Evolutionary conservation across 2,113 vertebrate genomes (phyloP).

Genomic region (Apistogramma diplotaenia): DNA sequence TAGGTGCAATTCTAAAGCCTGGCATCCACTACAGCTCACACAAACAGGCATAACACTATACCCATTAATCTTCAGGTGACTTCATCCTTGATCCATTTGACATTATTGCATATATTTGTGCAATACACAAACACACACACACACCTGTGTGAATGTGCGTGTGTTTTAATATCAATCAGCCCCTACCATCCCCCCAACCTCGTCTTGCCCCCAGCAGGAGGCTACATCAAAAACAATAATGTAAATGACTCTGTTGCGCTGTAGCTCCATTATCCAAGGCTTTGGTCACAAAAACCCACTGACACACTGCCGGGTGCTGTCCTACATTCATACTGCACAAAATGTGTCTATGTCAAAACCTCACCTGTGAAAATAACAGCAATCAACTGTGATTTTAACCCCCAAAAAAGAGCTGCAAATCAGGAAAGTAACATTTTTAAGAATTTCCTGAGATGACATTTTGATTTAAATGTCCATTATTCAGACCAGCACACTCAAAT

Average conservation of each 20-base stretch:
- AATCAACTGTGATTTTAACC: neutral
- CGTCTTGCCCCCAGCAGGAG: neutral
- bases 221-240: slow-evolving; percentile 45
- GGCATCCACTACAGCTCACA: neutral
- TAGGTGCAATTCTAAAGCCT: neutral
- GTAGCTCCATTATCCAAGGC: slow-evolving; percentile 8
- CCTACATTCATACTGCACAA: slow-evolving; percentile 23
- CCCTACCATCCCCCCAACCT: neutral
- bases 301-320: slow-evolving; percentile 31
- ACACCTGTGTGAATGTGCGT: slow-evolving; percentile 14
- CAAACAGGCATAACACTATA: neutral
- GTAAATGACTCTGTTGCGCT: slow-evolving; percentile 31
- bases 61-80: slow-evolving; percentile 10
- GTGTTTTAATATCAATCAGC: slow-evolving; percentile 57
- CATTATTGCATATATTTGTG: neutral
- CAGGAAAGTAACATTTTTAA: neutral
- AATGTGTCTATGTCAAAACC: neutral
- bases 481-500: neutral
- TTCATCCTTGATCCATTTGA: neutral
- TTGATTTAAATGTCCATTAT: neutral
- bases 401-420: neutral
- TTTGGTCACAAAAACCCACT: neutral
- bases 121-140: too few species aligned
- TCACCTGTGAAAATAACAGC: neutral
- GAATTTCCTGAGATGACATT: too few species aligned